Conservation (phyloP, 2,888 invertebrate genomes). For the Melikaiella ostensackeni region DNA sequence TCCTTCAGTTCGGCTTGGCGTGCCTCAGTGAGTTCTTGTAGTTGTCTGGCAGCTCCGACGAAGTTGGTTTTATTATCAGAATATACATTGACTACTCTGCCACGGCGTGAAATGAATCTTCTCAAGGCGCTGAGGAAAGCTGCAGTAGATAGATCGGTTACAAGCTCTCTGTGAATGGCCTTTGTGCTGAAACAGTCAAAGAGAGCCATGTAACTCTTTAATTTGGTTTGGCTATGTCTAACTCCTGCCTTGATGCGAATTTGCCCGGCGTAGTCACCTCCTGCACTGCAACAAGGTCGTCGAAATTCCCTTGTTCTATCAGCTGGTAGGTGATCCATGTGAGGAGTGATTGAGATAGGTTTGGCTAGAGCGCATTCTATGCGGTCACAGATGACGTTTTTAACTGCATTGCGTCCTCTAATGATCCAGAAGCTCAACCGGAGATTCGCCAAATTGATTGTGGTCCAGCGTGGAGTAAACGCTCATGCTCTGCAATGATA, state of each 20-base stretch:
- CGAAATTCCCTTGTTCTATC: conserved; percentile 33
- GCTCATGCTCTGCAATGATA: too few species aligned
- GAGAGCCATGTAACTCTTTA: too few species aligned
- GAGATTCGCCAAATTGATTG: too few species aligned
- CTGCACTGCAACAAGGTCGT: conserved; percentile 22
- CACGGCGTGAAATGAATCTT: background rate
- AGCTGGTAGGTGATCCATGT: conserved; percentile 42
- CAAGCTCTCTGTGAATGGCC: too few species aligned
- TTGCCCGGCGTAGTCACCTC: conserved; percentile 32
- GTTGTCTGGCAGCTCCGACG: background rate
- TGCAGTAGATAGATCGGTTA: background rate
- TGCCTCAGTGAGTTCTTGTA: too few species aligned
- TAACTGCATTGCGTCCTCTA: background rate
- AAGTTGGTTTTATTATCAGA: background rate
- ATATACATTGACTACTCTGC: background rate
- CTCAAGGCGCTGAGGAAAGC: background rate
- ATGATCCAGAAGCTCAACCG: too few species aligned
- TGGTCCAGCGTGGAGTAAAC: too few species aligned
- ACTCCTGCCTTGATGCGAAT: background rate
- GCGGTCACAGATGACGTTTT: conserved; percentile 40
- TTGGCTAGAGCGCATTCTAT: conserved; percentile 41
- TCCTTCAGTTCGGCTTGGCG: background rate
- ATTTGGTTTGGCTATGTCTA: too few species aligned
- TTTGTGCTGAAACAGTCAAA: too few species aligned
- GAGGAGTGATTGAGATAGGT: conserved; percentile 9